Conservation (phyloP, 1,140 invertebrate species). For the Tetramorium simillimum region DNA sequence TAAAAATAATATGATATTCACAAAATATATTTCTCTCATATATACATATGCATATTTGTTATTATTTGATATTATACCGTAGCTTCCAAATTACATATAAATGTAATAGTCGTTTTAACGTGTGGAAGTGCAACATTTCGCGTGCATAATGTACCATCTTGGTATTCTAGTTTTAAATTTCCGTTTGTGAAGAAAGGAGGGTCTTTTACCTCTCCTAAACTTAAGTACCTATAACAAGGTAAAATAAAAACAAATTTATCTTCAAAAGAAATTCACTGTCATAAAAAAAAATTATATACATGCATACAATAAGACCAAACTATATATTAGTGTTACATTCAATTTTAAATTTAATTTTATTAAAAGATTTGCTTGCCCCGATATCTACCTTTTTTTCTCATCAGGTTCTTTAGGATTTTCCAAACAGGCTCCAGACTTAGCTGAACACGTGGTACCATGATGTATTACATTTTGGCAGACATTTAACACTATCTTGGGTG, state of each 20-base stretch:
- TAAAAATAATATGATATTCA: constrained; percentile 38
- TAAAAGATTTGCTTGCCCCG: not conserved
- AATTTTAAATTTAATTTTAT: not conserved
- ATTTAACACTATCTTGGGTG: constrained; percentile 78
- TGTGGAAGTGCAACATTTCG: constrained; percentile 9
- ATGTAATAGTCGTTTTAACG: constrained; percentile 77
- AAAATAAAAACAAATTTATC: constrained; percentile 21
- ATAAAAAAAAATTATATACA: not conserved
- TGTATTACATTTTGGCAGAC: constrained; percentile 81
- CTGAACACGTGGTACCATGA: constrained; percentile 70
- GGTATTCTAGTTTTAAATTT: constrained; percentile 76
- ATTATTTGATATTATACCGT: constrained; percentile 64
- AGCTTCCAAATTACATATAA: constrained; percentile 79
- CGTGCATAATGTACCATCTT: constrained; percentile 72
- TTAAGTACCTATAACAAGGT: constrained; percentile 68
- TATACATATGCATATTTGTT: not conserved
- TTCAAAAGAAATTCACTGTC: not conserved
- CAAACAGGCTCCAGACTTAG: constrained; percentile 75
- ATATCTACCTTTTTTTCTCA: constrained; percentile 36
- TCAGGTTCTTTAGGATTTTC: constrained; percentile 46
- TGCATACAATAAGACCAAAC: not conserved
- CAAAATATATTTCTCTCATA: not conserved
- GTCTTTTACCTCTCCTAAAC: constrained; percentile 73
- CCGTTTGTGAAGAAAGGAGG: constrained; percentile 65
- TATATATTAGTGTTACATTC: not conserved